Conservation (phyloP, 2,113 vertebrate species). For the Forbesichthys agassizii region DNA sequence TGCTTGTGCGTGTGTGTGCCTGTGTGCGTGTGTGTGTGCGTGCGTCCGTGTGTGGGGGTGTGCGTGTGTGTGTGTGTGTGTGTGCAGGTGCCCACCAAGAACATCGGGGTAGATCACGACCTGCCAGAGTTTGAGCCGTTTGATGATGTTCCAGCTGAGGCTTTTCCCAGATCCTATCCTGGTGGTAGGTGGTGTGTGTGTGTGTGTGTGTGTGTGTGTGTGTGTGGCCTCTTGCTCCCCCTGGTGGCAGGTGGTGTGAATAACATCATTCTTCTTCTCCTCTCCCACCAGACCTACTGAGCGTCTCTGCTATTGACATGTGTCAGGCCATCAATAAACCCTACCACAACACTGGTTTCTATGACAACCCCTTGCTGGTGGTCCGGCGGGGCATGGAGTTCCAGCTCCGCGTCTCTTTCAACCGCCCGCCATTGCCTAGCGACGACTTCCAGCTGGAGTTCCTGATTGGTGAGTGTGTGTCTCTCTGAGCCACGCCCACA, state of each 20-base stretch:
- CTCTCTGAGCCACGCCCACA: background rate
- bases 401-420: constrained; percentile 77
- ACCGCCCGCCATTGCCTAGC: constrained; percentile 43
- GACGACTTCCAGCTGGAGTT: constrained; percentile 85
- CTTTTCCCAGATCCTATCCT: too few relatives aligned
- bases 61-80: background rate
- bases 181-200: too few relatives aligned
- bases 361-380: constrained; percentile 75
- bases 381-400: constrained; percentile 82
- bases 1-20: background rate
- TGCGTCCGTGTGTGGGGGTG: background rate
- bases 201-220: too few relatives aligned
- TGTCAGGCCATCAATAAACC: constrained; percentile 76
- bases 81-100: background rate
- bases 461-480: constrained; percentile 81
- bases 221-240: too few relatives aligned
- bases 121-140: too few relatives aligned
- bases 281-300: background rate
- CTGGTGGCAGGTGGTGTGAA: too few relatives aligned
- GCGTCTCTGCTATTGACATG: constrained; percentile 65
- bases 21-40: background rate
- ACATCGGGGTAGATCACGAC: too few relatives aligned
- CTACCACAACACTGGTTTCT: constrained; percentile 78
- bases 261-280: background rate
- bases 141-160: too few relatives aligned